These are phyloP conservation scores for Nudaria mundana DNA, from an alignment of 2,888 invertebrate genomes.

Conservation along the genomic window DNA sequence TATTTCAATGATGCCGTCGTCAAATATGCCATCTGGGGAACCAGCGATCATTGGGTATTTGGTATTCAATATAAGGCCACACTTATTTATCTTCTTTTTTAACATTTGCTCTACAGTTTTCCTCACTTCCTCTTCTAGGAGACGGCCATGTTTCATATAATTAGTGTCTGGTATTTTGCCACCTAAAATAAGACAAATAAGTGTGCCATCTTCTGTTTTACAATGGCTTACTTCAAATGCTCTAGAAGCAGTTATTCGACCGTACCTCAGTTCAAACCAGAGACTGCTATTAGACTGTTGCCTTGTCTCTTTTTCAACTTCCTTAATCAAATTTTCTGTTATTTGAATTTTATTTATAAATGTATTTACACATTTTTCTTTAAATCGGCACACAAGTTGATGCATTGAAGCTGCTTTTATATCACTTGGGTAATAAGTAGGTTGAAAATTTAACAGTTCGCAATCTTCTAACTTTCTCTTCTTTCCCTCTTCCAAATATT, in stretches of 20 bases:
- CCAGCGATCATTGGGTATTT: constrained; percentile 32
- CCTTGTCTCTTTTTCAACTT: background rate
- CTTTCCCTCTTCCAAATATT: constrained; percentile 2
- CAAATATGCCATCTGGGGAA: constrained; percentile 33
- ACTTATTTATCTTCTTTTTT: constrained; percentile 21
- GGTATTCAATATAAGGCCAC: constrained; percentile 21
- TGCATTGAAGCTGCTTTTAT: background rate
- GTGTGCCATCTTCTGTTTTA: constrained; percentile 20
- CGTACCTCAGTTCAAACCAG: constrained; percentile 1
- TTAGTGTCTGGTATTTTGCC: constrained; percentile 24
- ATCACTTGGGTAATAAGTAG: background rate
- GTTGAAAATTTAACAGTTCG: constrained; percentile 1
- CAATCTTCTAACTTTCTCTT: constrained; percentile 2
- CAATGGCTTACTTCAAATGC: constrained; percentile 29
- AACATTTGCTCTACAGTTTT: constrained; percentile 19
- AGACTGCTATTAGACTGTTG: background rate
- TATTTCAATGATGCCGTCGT: constrained; percentile 7
- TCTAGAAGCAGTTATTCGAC: constrained; percentile 26
- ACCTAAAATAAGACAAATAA: constrained; percentile 15
- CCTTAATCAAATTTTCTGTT: background rate
- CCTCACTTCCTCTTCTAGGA: constrained; percentile 21
- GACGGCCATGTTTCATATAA: constrained; percentile 22
- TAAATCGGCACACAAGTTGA: background rate
- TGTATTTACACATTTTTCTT: background rate
- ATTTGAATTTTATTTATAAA: background rate